Evolutionary conservation across 2,888 invertebrate genomes (phyloP).

Genomic region (Tuberolachnus salignus): DNA sequence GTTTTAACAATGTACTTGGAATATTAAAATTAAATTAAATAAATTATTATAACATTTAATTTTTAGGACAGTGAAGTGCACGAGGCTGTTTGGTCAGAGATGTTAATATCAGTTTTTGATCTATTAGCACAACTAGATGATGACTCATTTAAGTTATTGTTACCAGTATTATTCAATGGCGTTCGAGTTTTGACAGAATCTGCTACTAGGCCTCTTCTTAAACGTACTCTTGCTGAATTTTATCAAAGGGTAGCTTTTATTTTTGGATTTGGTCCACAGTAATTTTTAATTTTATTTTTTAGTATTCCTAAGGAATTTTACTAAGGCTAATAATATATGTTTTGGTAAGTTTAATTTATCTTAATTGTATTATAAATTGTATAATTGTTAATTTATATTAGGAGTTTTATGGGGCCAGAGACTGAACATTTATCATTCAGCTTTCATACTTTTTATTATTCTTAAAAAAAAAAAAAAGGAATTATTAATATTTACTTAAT

Average conservation of each 20-base stretch:
- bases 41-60: constrained; percentile 10
- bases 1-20: background rate
- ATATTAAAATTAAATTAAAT: no score
- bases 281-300: background rate
- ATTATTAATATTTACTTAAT: no score
- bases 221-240: constrained; percentile 67
- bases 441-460: no score
- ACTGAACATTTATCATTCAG: background rate
- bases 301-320: no score
- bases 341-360: background rate
- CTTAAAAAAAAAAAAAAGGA: no score
- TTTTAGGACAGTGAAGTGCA: constrained; percentile 80
- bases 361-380: background rate
- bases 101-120: constrained; percentile 84
- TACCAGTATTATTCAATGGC: constrained; percentile 68
- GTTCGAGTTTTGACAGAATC: constrained; percentile 68
- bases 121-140: constrained; percentile 66
- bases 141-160: constrained; percentile 65
- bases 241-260: constrained; percentile 66
- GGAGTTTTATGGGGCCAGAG: background rate
- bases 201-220: constrained; percentile 66
- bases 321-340: background rate
- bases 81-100: constrained; percentile 81
- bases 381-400: background rate
- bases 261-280: constrained; percentile 63